Evolutionary conservation across 2,797 vertebrate genomes (phyloP), one percentile per base, ranked within the genome.

Genomic region (Phylloscopus collybita): DNA sequence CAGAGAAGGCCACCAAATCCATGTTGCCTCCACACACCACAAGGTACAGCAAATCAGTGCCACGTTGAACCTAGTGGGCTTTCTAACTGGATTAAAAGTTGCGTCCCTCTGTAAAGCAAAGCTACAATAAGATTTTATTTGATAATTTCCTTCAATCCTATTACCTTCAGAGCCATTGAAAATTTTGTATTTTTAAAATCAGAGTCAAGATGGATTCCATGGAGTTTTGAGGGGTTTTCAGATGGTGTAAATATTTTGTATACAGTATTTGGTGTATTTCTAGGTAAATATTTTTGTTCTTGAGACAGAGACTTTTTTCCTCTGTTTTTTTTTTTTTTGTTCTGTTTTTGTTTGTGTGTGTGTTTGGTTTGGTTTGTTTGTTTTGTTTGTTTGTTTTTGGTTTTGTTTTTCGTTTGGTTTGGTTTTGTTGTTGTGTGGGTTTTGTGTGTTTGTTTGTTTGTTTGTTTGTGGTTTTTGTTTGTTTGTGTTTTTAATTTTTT

Each of bases 301-400:
- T 70, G 20, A 74, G 49, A 76, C 23, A n/a, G 4, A n/a, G 3
- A 20, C 0, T 1, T 6, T 19, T 32, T 30, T 16, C 8, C 17
- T 30, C 14, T 40, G 40, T 40, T 40, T 38, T 38, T 38, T 34
- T 34, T 34, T 34, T 34, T 61, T 86, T 83, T 93, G 7, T 34
- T 34, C 8, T 38, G 10, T 38, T 38, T 10, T 38, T 38, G 10
- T 38, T 38, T 38, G 7, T 34, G 34, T 34, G 34, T 34, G 34
- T 38, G 38, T 38, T 38, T 38, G 38, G 34, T 34, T 38, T 38
- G 10, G 38, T 38, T 45, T 20, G 19, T 20, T 20, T 45, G 44
- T n/a, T 17, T 51, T 59, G 47, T 38, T 65, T 30, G 27, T 27
- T 38, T 38, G 10, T 38, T 38, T 38, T 38, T 38, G 38, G n/a